Percentiles rank a stretch among this genome's conserved stretches.
These are phyloP conservation scores for Phasianus colchicus DNA, from an alignment of 2,113 vertebrate species.

Conservation along the genomic window DNA sequence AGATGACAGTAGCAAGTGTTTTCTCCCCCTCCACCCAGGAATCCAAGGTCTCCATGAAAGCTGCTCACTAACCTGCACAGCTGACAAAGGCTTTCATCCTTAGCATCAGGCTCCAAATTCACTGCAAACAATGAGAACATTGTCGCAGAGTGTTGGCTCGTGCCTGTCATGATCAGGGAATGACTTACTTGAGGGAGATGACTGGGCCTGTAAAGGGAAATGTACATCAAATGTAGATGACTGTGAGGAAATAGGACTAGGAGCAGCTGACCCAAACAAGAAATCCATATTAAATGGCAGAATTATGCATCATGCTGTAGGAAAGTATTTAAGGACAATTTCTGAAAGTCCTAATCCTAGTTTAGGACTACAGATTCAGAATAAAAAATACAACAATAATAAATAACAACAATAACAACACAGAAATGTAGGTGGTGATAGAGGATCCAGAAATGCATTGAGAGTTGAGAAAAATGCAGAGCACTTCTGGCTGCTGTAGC, in stretches of 20 bases:
- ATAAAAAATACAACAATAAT: not conserved
- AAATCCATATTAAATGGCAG: conserved; percentile 55
- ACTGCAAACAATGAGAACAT: not conserved
- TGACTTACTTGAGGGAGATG: not conserved
- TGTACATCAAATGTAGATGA: conserved; percentile 25
- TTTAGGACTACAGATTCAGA: not conserved
- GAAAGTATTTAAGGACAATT: conserved; percentile 26
- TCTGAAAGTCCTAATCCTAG: not conserved
- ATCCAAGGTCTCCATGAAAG: not conserved
- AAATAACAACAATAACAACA: not conserved
- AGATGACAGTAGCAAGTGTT: not conserved
- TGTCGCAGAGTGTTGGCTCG: not conserved
- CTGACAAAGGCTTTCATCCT: not conserved
- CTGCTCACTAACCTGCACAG: not conserved
- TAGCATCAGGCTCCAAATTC: not conserved
- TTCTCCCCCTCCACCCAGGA: not conserved
- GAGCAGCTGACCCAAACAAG: conserved; percentile 49
- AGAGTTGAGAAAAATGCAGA: not conserved
- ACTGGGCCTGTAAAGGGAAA: conserved; percentile 7
- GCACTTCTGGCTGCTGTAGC: fast-evolving
- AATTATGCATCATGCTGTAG: conserved; percentile 36
- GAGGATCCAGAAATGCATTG: not conserved
- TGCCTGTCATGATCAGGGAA: not conserved
- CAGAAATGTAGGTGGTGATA: not conserved
- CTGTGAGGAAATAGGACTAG: conserved; percentile 15